A percentile compares a stretch with the other conserved stretches of the same genome.
Conservation (phyloP, 2,113 vertebrate genomes). For the Daboia siamensis region DNA sequence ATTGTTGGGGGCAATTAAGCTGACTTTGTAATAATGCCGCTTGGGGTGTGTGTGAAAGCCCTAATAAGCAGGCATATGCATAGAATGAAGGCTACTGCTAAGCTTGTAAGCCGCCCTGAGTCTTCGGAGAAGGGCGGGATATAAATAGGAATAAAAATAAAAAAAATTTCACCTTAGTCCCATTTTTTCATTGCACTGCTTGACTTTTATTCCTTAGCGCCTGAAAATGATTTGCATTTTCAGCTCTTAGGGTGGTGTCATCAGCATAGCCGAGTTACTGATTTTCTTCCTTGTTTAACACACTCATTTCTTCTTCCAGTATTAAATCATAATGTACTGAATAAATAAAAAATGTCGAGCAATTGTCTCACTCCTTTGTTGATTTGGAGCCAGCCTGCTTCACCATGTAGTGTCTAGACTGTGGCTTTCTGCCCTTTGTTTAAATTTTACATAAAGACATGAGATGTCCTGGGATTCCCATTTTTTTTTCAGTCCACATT, state of each 20-base stretch:
- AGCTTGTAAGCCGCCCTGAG: too few species aligned
- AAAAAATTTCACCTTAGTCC: background rate
- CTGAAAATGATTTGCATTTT: background rate
- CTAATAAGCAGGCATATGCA: too few species aligned
- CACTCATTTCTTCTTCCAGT: background rate
- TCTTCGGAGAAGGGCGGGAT: too few species aligned
- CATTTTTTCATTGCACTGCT: background rate
- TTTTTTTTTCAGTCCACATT: background rate
- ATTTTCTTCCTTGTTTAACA: background rate
- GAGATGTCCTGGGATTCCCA: background rate
- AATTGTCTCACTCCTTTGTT: background rate
- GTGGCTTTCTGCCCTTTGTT: background rate
- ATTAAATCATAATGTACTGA: background rate
- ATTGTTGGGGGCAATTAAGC: too few species aligned
- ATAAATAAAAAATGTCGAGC: background rate
- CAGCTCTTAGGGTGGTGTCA: background rate
- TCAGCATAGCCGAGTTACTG: background rate
- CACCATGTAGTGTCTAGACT: background rate
- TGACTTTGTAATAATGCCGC: too few species aligned
- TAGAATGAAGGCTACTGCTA: too few species aligned
- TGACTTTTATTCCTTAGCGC: background rate
- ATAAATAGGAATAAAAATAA: too few species aligned
- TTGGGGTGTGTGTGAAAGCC: too few species aligned
- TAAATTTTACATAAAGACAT: background rate
- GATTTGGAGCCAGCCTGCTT: background rate